Conservation (phyloP, 2,113 vertebrate species). For the Rhinolophus sinicus region DNA sequence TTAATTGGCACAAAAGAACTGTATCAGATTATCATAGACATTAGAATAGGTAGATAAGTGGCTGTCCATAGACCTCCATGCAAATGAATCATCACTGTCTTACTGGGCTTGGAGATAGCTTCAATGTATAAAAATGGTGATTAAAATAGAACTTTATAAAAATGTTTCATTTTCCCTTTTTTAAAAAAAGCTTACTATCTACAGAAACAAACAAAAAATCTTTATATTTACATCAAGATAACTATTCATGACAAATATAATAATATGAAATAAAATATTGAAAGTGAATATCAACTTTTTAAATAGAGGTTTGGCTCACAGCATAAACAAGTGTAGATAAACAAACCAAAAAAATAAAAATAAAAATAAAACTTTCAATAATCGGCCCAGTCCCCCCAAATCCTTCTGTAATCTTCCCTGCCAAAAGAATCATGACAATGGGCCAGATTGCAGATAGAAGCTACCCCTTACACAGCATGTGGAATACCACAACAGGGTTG, state of each 20-base stretch:
- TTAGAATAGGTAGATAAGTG: conserved; percentile 50
- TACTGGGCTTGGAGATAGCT: conserved; percentile 75
- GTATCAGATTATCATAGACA: conserved; percentile 25
- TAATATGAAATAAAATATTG: conserved; percentile 87
- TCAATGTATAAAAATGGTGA: conserved; percentile 85
- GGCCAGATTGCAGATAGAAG: conserved; percentile 27
- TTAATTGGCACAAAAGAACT: conserved; percentile 50
- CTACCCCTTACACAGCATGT: neutral
- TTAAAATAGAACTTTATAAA: conserved; percentile 87
- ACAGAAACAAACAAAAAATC: conserved; percentile 84
- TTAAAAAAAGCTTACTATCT: conserved; percentile 85
- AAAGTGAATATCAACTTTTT: conserved; percentile 86
- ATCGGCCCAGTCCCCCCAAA: conserved; percentile 50
- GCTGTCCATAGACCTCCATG: conserved; percentile 44
- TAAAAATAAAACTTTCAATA: conserved; percentile 69
- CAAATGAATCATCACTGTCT: conserved; percentile 61
- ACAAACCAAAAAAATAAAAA: conserved; percentile 68
- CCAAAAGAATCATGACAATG: conserved; percentile 16
- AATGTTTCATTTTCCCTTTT: conserved; percentile 68
- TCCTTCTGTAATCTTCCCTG: conserved; percentile 13
- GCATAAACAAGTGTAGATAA: conserved; percentile 85
- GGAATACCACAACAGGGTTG: conserved; percentile 34
- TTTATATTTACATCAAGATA: conserved; percentile 88
- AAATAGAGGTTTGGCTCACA: conserved; percentile 90
- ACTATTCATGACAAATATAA: conserved; percentile 85